Percentiles rank a stretch among this genome's conserved stretches.
Conservation (phyloP, 2,113 vertebrate genomes). For the Sarotherodon lohbergeri region DNA sequence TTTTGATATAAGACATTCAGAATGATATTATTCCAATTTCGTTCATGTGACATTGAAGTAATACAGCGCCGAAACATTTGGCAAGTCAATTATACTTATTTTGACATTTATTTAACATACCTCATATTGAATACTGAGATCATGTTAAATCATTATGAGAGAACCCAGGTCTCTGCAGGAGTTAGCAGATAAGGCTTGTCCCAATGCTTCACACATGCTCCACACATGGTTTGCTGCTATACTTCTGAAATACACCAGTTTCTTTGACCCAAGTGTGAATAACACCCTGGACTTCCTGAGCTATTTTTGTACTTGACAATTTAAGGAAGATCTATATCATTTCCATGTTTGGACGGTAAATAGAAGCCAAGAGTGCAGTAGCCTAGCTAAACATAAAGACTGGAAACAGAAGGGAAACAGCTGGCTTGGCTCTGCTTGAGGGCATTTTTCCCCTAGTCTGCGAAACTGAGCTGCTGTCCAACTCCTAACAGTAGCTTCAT, state of each 20-base stretch:
- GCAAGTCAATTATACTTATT: neutral
- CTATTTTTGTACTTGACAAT: neutral
- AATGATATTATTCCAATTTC: neutral
- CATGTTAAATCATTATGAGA: neutral
- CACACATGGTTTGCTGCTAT: neutral
- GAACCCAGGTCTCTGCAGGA: neutral
- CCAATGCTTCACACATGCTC: neutral
- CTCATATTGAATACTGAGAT: neutral
- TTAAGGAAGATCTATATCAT: neutral
- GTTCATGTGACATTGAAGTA: neutral
- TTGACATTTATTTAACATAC: neutral
- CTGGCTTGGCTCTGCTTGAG: neutral
- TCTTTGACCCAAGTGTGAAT: neutral
- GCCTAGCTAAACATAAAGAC: neutral
- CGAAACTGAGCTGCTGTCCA: neutral
- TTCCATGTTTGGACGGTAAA: neutral
- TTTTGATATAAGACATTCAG: conserved; percentile 11
- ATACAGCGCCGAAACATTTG: neutral
- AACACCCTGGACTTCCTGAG: neutral
- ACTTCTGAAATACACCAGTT: neutral
- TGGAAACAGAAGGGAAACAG: neutral
- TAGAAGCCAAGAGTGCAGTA: neutral
- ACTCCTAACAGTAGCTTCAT: neutral
- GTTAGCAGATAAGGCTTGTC: neutral
- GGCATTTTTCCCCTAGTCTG: neutral